These are phyloP conservation scores for Lissonota sp. DNA, from an alignment of 2,888 invertebrate species.

Conservation along the genomic window DNA sequence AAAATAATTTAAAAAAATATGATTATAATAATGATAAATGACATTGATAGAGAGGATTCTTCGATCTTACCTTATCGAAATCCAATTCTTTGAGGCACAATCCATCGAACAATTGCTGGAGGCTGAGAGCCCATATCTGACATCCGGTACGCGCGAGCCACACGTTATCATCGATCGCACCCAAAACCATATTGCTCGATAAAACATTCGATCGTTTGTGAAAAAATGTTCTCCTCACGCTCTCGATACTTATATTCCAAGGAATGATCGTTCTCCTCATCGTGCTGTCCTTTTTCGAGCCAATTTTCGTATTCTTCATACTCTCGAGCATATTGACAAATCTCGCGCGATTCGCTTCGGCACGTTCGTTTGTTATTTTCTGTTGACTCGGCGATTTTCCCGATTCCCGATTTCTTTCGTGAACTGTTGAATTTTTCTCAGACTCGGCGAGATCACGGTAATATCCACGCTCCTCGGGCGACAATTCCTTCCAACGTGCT, in stretches of 20 bases:
- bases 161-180: slow-evolving; percentile 68
- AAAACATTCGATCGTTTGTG: slow-evolving; percentile 48
- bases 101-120: slow-evolving; percentile 62
- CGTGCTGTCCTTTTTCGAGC: slow-evolving; percentile 67
- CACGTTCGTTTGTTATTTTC: slow-evolving; percentile 56
- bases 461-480: slow-evolving; percentile 80
- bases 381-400: slow-evolving; percentile 11
- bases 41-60: no score
- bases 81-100: slow-evolving; percentile 58
- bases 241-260: slow-evolving; percentile 72
- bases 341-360: slow-evolving; percentile 72
- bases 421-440: slow-evolving; percentile 63
- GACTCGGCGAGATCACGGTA: slow-evolving; percentile 77
- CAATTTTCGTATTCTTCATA: slow-evolving; percentile 73
- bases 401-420: slow-evolving; percentile 16
- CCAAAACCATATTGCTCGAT: slow-evolving; percentile 65
- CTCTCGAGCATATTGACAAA: slow-evolving; percentile 74
- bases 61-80: slow-evolving; percentile 36
- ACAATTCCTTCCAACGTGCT: slow-evolving; percentile 80
- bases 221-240: slow-evolving; percentile 67
- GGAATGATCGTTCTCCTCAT: slow-evolving; percentile 72
- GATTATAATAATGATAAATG: background rate
- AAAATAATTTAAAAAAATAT: background rate
- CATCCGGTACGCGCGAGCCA: slow-evolving; percentile 69
- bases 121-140: slow-evolving; percentile 72